Evolutionary conservation across 2,797 vertebrate genomes (phyloP), one percentile per base, ranked within the genome.

Genomic region (Neomorphus geoffroyi): DNA sequence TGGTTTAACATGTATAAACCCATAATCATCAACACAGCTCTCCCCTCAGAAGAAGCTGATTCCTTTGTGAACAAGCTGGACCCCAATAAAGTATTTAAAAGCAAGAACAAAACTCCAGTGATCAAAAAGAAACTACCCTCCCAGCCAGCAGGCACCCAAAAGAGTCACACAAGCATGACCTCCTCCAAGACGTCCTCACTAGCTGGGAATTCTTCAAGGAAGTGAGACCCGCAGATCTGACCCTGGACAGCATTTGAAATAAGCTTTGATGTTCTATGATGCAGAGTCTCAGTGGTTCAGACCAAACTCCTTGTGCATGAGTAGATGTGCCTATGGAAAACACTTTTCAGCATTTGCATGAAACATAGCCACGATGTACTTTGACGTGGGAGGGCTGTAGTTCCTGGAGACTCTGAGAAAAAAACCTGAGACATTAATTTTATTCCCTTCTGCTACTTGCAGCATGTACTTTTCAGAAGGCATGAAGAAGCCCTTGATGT

Each of bases 1-100:
- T 99, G 99, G 99, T 98, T 99, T 80, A 99, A 98, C 80, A 98
- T 99, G 97, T 99, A 99, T 96, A 99, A 99, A 82, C 99, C 99
- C 14, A 98, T 99, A 97, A 99, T 98, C 26, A 98, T 98, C 97
- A 98, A 97, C 95, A 95, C 96, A 30, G 94, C 98, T 37, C 89
- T 97, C 43, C 97, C 97, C 62, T 90, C 96, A 3, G 99, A 99
- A 96, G 97, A 98, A 26, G 96, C 98, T 1, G 98, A 98, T 51
- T 94, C 87, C 30, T 98, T 98, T 61, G 92, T 99, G 85, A 99
- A 99, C 97, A 99, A 98, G 94, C 97, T 99, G 97, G 99, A 99
- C 96, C 99, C 99, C 22, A 98, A 96, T 88, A 99, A 98, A 94
- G 98, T 99, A 10, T 99, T 99, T 95, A 98, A 97, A 95, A 98